Base-by-base conservation (phyloP, 2,888 invertebrate genomes). In the Griposia aprilina region DNA sequence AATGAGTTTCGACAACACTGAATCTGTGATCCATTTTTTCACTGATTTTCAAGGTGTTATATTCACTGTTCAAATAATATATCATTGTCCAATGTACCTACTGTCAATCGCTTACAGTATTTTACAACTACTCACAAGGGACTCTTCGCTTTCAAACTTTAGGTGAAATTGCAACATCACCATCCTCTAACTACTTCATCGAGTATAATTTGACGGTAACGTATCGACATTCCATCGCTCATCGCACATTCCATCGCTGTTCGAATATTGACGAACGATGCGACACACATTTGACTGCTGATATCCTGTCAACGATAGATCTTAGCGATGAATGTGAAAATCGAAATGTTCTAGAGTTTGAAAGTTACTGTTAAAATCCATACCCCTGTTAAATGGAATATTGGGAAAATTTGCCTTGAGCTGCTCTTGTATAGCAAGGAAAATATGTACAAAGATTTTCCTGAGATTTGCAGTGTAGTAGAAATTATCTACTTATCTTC, bases 231-330 rank as follows among this genome's bases (percentile, higher is more conserved):
- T 26, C 72, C 69, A 67, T 70, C 65, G 57, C 65, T 60, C 66
- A 76, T 69, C 69, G 63, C 30, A n/a, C 36, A 41, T 77, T 63
- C 36, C 15, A 60, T 52, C 57, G 26, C 52, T 48, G 20, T 41
- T 45, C 13, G 79, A 73, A 62, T 13, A 26, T 30, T 52, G 68
- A 57, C 41, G 78, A 67, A 36, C 41, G 17, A 36, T 15, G 26
- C n/a, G 68, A 83, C 71, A 48, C n/a, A 20, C n/a, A 78, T 83
- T 83, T 52, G 67, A 81, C 68, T 52, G 57, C 57, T 67, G 62
- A 78, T 52, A 66, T 23, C n/a, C 36, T 67, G 76, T 62, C 70
- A 26, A 15, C 41, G 20, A 7, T 52, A 60, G 4, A 17, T 57
- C 17, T 13, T 2, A 15, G 26, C 45, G 15, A n/a, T 50, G 65